Percentiles rank a stretch among this genome's conserved stretches.
These are phyloP conservation scores for Drosophila mojavensis DNA, from an alignment of 1,140 invertebrate genomes.

Conservation along the genomic window DNA sequence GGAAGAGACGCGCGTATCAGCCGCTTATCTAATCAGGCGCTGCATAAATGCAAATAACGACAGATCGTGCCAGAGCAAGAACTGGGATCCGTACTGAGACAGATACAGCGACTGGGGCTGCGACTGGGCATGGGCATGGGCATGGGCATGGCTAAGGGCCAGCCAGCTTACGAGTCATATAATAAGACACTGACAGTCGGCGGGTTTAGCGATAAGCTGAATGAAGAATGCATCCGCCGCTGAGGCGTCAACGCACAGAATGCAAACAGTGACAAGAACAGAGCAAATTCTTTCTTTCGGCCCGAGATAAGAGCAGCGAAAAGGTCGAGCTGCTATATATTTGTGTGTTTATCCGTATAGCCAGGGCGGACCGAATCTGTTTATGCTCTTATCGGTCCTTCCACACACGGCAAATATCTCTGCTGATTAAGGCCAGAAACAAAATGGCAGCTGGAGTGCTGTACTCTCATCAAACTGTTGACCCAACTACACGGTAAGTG, in stretches of 20 bases:
- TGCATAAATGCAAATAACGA: slow-evolving; percentile 79
- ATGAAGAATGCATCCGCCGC: slow-evolving; percentile 68
- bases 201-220: slow-evolving; percentile 64
- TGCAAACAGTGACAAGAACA: slow-evolving; percentile 75
- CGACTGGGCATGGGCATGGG: slow-evolving; percentile 12
- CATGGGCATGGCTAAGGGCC: not conserved
- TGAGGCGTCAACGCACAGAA: slow-evolving; percentile 51
- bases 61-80: slow-evolving; percentile 55
- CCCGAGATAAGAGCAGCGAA: slow-evolving; percentile 56
- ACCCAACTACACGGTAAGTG: slow-evolving; percentile 48
- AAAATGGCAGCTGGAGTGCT: slow-evolving; percentile 62
- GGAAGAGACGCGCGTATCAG: slow-evolving; percentile 65
- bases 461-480: slow-evolving; percentile 64
- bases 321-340: slow-evolving; percentile 52
- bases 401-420: slow-evolving; percentile 60
- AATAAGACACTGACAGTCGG: slow-evolving; percentile 62
- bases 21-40: slow-evolving; percentile 74
- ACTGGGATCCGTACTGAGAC: slow-evolving; percentile 19
- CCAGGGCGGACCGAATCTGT: slow-evolving; percentile 59
- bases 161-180: slow-evolving; percentile 35
- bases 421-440: slow-evolving; percentile 72
- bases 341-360: slow-evolving; percentile 9
- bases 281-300: slow-evolving; percentile 77
- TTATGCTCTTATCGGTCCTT: slow-evolving; percentile 62
- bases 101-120: not conserved